Percentiles rank a stretch among this genome's conserved stretches.
Conservation (phyloP, 1,140 invertebrate species). For the Eurosta solidaginis region DNA sequence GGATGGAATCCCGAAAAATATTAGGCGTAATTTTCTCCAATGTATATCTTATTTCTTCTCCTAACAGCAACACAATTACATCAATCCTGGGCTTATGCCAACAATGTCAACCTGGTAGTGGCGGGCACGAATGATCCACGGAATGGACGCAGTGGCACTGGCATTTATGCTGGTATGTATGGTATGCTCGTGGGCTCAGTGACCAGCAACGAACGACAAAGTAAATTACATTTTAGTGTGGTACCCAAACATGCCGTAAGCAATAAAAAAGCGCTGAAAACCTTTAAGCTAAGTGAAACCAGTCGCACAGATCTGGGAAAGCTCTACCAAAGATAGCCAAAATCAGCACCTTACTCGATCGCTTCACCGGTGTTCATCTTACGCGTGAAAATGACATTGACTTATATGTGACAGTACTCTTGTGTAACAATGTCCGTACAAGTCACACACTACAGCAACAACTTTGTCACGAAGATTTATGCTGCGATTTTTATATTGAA, state of each 20-base stretch:
- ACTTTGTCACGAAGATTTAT: slow-evolving; percentile 30
- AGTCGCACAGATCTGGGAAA: neutral
- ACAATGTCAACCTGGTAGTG: slow-evolving; percentile 61
- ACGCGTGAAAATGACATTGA: slow-evolving; percentile 11
- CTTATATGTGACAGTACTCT: neutral
- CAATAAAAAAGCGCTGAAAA: neutral
- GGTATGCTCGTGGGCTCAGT: neutral
- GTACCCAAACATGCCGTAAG: slow-evolving; percentile 56
- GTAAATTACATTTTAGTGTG: slow-evolving; percentile 45
- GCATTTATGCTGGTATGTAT: slow-evolving; percentile 52
- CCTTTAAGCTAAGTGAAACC: neutral
- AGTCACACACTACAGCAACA: neutral
- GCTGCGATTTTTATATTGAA: slow-evolving; percentile 31
- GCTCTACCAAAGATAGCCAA: neutral
- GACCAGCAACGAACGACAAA: slow-evolving; percentile 10
- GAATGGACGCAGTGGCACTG: slow-evolving; percentile 48
- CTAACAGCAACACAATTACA: slow-evolving; percentile 59
- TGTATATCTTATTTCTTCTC: slow-evolving; percentile 2
- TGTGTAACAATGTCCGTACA: neutral
- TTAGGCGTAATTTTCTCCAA: no score
- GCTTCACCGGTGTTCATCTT: slow-evolving; percentile 11
- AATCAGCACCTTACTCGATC: neutral
- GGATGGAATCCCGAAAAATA: no score
- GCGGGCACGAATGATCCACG: slow-evolving; percentile 54
- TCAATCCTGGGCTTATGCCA: slow-evolving; percentile 58